These are phyloP conservation scores for Drosophila serrata DNA, from an alignment of 1,140 invertebrate species.

Conservation along the genomic window DNA sequence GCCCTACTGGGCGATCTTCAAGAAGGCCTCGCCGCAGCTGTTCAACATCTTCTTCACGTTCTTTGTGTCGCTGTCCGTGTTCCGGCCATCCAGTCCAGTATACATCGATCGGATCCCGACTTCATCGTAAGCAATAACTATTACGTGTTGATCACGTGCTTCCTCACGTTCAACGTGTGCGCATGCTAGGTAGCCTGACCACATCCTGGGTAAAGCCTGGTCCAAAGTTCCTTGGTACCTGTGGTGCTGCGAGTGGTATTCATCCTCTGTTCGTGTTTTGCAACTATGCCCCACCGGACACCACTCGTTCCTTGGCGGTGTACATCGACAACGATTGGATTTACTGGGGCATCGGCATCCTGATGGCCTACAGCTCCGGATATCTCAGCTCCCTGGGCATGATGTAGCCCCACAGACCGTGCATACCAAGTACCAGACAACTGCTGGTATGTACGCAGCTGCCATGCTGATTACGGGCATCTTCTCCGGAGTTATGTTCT, in stretches of 20 bases:
- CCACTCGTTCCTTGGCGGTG: constrained; percentile 89
- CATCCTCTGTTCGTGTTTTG: constrained; percentile 97
- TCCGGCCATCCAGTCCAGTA: constrained; percentile 93
- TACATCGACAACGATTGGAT: constrained; percentile 93
- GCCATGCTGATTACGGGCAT: constrained; percentile 96
- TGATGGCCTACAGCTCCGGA: constrained; percentile 94
- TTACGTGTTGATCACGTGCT: constrained; percentile 93
- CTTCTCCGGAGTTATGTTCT: constrained; percentile 92
- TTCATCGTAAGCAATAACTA: constrained; percentile 89
- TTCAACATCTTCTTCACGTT: constrained; percentile 98
- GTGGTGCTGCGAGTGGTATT: constrained; percentile 92
- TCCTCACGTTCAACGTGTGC: constrained; percentile 96
- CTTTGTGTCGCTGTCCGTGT: constrained; percentile 96
- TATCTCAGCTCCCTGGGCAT: constrained; percentile 96
- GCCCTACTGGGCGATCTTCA: constrained; percentile 92
- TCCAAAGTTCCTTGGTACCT: constrained; percentile 92
- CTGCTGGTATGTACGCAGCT: constrained; percentile 97
- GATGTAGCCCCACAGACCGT: constrained; percentile 98
- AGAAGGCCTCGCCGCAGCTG: constrained; percentile 92
- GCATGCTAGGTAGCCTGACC: constrained; percentile 96
- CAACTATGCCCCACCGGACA: constrained; percentile 91
- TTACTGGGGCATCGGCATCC: constrained; percentile 91
- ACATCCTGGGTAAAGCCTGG: constrained; percentile 92
- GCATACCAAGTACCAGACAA: constrained; percentile 92
- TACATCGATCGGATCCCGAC: constrained; percentile 86